Evolutionary conservation across 2,113 vertebrate species (phyloP), one percentile per base, ranked within the genome.

Genomic region (Conger conger): DNA sequence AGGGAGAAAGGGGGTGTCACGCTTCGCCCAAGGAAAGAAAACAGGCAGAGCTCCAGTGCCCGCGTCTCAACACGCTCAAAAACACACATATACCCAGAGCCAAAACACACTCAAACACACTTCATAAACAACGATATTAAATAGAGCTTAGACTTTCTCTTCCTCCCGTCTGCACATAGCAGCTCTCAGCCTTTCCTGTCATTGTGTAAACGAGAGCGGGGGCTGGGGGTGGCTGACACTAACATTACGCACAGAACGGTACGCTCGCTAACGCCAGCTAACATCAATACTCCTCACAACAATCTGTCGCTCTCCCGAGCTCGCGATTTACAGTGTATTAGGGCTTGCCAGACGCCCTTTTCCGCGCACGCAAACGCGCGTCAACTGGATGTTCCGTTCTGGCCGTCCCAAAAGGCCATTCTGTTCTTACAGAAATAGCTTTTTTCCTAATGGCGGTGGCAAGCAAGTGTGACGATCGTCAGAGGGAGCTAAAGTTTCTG

Each of bases 121-220:
- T 73, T 73, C 68, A 73, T 73, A 73, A 73, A 73, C 68, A 73
- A 73, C 33, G 68, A n/a, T 30, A 73, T 73, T 73, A 73, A 33
- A 73, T 30, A 73, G 68, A 73, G 68, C 68, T 33, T 63, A 63
- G n/a, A 73, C 68, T 73, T 73, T 73, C 68, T 73, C 68, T 73
- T 33, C 68, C 68, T 38, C 35, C 45, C 82, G 63, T 30, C 37
- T 0, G 36, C 8, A 23, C 23, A 1, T 3, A 3, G 57, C 3
- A 63, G 38, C 18, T 36, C 54, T 73, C 57, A n/a, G 82, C 63
- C 60, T 45, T 83, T 83, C 82, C 82, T 83, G 63, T 30, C 27
- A 83, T 83, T 83, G 82, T 83, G 38, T 45, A 36, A 37, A 13
- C n/a, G 82, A 82, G 60, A 27, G 81, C 4, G 18, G 57, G 6